Base-by-base conservation (phyloP, 2,113 vertebrate genomes). In the Mugil cephalus region DNA sequence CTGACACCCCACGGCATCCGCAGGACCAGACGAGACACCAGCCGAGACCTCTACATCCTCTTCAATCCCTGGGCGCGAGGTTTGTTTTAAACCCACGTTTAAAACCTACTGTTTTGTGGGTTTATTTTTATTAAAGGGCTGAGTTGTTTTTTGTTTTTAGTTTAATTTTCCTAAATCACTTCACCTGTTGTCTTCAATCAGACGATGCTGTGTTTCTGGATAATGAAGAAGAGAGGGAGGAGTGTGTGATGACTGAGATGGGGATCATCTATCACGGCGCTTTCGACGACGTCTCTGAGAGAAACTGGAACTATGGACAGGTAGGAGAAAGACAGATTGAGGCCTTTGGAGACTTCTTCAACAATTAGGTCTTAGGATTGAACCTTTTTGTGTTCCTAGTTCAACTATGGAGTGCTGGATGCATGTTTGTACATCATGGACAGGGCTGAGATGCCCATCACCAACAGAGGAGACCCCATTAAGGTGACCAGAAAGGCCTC, bases 251-350 rank as follows among this genome's bases (percentile, higher is more conserved):
- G 88, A 96, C 94, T 21, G 98, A 99, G 83, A 80, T 95, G 17
- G 98, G 98, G 1, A 72, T 96, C 77, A 93, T 99, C 80, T 99
- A 96, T 92, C 94, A 97, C 1, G 98, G 98, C 12, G 76, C 94
- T 0, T 80, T 75, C 0, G 92, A 92, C 0, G 94, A 97, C 4
- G 55, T 98, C 36, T 89, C 93, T 42, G 92, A 85, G 63, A 95
- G 96, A 65, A 87, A 95, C 86, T 99, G 98, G 98, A 97, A 96
- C 92, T 99, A 95, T 0, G 98, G 97, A 53, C 98, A 99, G 96
- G 98, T 99, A 88, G 19, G 90, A 61, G 1, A 50, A 21, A 61
- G 14, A 47, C 0, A 0, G 0, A 53, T 2, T 0, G 1, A 56
- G 4, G 1, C 11, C 3, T 43, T 56, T 18, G 1, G 10, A 17